Base-by-base conservation (phyloP, 2,797 vertebrate species). In the Picus viridis region DNA sequence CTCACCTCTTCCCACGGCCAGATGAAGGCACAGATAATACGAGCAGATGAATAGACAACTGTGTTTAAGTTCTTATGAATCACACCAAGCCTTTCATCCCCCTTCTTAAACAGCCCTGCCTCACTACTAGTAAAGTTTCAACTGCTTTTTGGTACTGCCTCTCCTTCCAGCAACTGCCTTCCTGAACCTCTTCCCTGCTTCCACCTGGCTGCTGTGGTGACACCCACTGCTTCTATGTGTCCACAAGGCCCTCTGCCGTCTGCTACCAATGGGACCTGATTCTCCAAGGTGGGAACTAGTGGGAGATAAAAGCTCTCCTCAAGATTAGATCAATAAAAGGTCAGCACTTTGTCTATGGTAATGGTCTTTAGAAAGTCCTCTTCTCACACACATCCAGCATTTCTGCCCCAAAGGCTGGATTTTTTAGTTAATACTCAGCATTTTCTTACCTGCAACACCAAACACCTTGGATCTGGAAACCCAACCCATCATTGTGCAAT, bases 1-100 rank as follows among this genome's bases (percentile, higher is more conserved):
- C 96, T 85, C 91, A 90, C 94, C 94, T 94, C 92, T 93, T 70
- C 95, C 92, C 91, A 83, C 8, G 10, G 94, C 73, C 94, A 88
- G 81, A 90, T 93, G 92, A 85, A 93, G 86, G 73, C 79, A 89
- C 80, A 94, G 86, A 94, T 95, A 94, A 96, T 56, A 24, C 3
- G 0, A 49, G 29, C 34, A 39, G 91, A 91, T 90, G 92, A 95
- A 89, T 68, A 96, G 94, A 92, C 91, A 93, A 59, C 71, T 5
- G 80, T 6, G 2, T 79, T 81, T 32, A 39, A 24, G 27, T 36
- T 71, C 45, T 43, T 16, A 41, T 93, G 95, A 96, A 88, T 95
- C 95, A 95, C 76, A 53, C 6, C 2, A 47, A 86, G 76, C 53
- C 57, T 78, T 96, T 93, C 90, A 87, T 79, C 63, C 71, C 65